Base-by-base conservation (phyloP, 2,888 invertebrate genomes). In the Anthrax anthrax region DNA sequence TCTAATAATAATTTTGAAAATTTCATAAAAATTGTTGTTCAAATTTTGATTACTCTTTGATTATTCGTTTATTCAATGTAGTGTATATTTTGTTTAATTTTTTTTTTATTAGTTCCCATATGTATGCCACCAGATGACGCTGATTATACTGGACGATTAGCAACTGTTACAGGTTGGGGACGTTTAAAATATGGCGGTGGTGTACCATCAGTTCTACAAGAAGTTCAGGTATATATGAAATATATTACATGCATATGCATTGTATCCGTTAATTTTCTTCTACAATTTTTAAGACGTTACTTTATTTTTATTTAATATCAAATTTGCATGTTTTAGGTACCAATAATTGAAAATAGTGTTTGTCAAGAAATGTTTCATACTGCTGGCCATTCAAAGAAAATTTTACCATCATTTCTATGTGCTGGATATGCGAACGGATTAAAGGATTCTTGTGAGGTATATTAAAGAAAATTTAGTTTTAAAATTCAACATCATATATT, bases 321-420 rank as follows among this genome's bases (percentile, higher is more conserved):
- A 6, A 23, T 23, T 23, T 23, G 8, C 8, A 6, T 23, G 8
- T 23, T 23, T 23, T 38, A 81, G 73, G 90, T 92, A 19, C 92
- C 92, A 34, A 81, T 92, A 51, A 87, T 92, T 70, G 87, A 89
- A 62, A 92, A 92, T 65, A 77, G 78, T 53, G 86, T 89, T 13
- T 92, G 92, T 62, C 91, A 92, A 63, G 86, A 89, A 63, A 91
- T 92, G 91, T 92, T 92, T 74, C 78, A 83, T 56, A 86, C 87
- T 0, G 90, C 87, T 2, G 89, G 89, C 0, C 91, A 92, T 62
- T 75, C 81, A 1, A 92, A 92, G 69, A 78, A 81, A 58, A 92
- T 92, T 51, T 72, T 88, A 29, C 80, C 77, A 51, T 89, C 90
- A 34, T 92, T 92, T 70, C 73, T 92, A 23, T 92, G 92, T 58